A percentile compares a stretch with the other conserved stretches of the same genome.
phyloP scores from a whole-genome alignment of 2,888 invertebrate species.

The Mongoloraphidia duomilia region DNA sequence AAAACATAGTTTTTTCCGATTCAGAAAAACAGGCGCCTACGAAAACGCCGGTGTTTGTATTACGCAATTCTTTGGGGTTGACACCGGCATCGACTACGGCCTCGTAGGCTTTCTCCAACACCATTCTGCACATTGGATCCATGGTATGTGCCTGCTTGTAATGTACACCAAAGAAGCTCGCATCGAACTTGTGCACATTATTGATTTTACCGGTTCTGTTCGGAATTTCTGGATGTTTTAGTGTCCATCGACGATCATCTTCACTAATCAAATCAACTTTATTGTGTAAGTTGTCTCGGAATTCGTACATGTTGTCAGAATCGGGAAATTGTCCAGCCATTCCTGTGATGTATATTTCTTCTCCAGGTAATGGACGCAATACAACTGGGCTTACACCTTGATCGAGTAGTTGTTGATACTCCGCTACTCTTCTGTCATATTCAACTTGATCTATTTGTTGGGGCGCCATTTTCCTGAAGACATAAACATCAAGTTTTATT shows the following conservation, averaged over 20 bases:
- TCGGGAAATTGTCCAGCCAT: slow-evolving; percentile 63
- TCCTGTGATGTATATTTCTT: slow-evolving; percentile 52
- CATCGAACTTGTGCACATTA: slow-evolving; percentile 36
- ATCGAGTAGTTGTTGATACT: too few relatives aligned
- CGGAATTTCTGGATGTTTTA: slow-evolving; percentile 42
- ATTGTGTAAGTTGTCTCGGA: slow-evolving; percentile 54
- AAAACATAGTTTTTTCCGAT: slow-evolving; percentile 57
- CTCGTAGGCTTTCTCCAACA: slow-evolving; percentile 45
- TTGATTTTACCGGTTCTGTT: slow-evolving; percentile 50
- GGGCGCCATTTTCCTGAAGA: too few relatives aligned
- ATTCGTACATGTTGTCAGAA: slow-evolving; percentile 55
- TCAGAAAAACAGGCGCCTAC: slow-evolving; percentile 67
- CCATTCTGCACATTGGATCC: slow-evolving; percentile 40
- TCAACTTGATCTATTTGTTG: too few relatives aligned
- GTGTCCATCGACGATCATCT: slow-evolving; percentile 61
- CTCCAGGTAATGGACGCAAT: slow-evolving; percentile 37
- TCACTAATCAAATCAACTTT: slow-evolving; percentile 75
- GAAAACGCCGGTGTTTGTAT: slow-evolving; percentile 65
- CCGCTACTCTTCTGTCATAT: too few relatives aligned
- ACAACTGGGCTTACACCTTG: too few relatives aligned
- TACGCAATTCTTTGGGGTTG: slow-evolving; percentile 54
- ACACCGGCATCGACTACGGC: slow-evolving; percentile 45
- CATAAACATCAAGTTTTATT: too few relatives aligned
- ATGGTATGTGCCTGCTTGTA: slow-evolving; percentile 47
- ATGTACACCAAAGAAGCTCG: slow-evolving; percentile 47